Evolutionary conservation across 2,797 vertebrate species (phyloP).

Genomic region (Pipistrellus pygmaeus): DNA sequence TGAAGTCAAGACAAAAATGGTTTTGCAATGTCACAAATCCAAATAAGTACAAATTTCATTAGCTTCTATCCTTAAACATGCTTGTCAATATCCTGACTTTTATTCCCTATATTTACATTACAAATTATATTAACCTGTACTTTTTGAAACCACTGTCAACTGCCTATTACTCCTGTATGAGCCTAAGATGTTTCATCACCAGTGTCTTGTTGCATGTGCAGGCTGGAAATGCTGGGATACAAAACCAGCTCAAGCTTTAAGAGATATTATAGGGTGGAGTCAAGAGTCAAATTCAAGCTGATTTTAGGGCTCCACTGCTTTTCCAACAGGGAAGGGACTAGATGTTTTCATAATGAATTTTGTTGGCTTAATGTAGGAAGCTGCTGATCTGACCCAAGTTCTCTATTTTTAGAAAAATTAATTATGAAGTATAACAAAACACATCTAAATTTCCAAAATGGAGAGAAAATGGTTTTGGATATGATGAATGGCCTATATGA

Average conservation of each 20-base stretch:
- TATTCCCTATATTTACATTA: neutral
- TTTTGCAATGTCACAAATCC: neutral
- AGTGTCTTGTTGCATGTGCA: neutral
- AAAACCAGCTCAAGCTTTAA: neutral
- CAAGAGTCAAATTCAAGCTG: neutral
- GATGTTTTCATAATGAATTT: neutral
- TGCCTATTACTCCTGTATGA: neutral
- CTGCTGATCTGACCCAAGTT: neutral
- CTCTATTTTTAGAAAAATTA: neutral
- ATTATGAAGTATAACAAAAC: neutral
- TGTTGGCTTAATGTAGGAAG: neutral
- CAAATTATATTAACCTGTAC: neutral
- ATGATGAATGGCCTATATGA: neutral
- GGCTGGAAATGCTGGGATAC: neutral
- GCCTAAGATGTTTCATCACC: neutral
- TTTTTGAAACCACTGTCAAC: constrained; percentile 1
- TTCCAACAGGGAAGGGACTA: neutral
- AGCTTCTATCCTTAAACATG: neutral
- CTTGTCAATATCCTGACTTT: neutral
- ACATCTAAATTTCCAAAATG: constrained; percentile 11
- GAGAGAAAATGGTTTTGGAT: neutral
- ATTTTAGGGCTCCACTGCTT: neutral
- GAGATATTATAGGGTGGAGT: neutral
- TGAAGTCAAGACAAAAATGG: neutral
- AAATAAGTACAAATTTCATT: neutral